Evolutionary conservation across 2,888 invertebrate genomes (phyloP).

Genomic region (Strigamia crassipes): DNA sequence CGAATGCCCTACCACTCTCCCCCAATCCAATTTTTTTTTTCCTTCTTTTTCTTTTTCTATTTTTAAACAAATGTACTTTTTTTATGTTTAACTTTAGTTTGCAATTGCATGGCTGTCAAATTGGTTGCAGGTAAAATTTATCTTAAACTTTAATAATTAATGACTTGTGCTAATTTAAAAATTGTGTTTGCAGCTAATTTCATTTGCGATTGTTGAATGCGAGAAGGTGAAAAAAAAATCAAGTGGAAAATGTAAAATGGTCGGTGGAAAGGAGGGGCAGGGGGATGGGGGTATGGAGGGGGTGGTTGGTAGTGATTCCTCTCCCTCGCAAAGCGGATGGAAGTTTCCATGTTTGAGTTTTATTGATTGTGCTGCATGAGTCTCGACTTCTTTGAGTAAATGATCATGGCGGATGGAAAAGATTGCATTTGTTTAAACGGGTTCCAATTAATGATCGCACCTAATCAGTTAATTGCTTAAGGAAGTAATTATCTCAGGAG

Average conservation of each 20-base stretch:
- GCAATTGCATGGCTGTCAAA: background rate
- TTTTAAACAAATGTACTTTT: background rate
- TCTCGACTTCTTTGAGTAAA: conserved; percentile 43
- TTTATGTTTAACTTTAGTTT: background rate
- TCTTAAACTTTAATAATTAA: conserved; percentile 4
- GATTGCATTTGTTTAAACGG: conserved; percentile 45
- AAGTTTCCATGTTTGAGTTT: conserved; percentile 39
- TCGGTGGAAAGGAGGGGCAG: background rate
- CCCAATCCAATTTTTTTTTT: background rate
- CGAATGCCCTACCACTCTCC: background rate
- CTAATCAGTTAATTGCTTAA: conserved; percentile 45
- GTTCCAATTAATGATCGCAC: conserved; percentile 45
- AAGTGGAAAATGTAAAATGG: conserved; percentile 5
- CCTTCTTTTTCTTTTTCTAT: no score
- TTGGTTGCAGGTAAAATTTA: background rate
- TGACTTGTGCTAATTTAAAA: conserved; percentile 25
- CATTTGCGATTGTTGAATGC: conserved; percentile 29
- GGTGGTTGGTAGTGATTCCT: background rate
- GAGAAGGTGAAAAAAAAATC: background rate
- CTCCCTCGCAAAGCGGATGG: conserved; percentile 43
- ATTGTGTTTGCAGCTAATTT: conserved; percentile 19
- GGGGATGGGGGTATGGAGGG: background rate
- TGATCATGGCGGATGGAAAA: conserved; percentile 44
- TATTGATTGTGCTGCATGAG: conserved; percentile 43
- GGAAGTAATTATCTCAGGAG: conserved; percentile 43